Conservation (phyloP, 2,888 invertebrate genomes). For the Calameuta pallipes region DNA sequence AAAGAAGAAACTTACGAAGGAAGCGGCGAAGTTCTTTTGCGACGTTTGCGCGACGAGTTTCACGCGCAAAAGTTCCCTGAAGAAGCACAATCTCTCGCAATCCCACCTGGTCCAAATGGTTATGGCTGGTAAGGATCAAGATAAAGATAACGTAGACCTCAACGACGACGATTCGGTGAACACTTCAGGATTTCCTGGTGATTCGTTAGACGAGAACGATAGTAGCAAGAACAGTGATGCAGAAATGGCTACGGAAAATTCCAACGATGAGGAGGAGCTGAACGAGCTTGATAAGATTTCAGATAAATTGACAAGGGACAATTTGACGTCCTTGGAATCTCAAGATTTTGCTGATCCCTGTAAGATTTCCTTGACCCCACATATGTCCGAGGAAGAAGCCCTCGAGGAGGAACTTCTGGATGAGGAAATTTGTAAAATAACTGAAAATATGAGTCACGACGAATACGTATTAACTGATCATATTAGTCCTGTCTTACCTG, state of each 20-base stretch:
- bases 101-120: conserved; percentile 54
- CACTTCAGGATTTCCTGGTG: neutral
- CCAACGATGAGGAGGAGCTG: neutral
- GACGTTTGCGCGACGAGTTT: conserved; percentile 60
- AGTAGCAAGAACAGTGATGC: conserved; percentile 2
- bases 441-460: conserved; percentile 64
- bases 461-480: conserved; percentile 63
- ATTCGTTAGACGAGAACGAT: conserved; percentile 6
- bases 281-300: conserved; percentile 7
- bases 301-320: conserved; percentile 4
- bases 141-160: conserved; percentile 14
- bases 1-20: conserved; percentile 61
- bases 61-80: conserved; percentile 60
- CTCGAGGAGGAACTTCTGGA: conserved; percentile 60
- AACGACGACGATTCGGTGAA: conserved; percentile 15
- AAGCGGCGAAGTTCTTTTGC: conserved; percentile 60
- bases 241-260: conserved; percentile 6
- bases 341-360: neutral
- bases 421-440: conserved; percentile 64
- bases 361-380: conserved; percentile 1
- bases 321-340: neutral
- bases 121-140: conserved; percentile 30
- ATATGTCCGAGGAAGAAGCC: conserved; percentile 37
- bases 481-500: conserved; percentile 49
- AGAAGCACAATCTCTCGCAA: conserved; percentile 62